A percentile compares a stretch with the other conserved stretches of the same genome.
phyloP scores from a whole-genome alignment of 1,140 invertebrate genomes.

The Drosophila bocki region DNA sequence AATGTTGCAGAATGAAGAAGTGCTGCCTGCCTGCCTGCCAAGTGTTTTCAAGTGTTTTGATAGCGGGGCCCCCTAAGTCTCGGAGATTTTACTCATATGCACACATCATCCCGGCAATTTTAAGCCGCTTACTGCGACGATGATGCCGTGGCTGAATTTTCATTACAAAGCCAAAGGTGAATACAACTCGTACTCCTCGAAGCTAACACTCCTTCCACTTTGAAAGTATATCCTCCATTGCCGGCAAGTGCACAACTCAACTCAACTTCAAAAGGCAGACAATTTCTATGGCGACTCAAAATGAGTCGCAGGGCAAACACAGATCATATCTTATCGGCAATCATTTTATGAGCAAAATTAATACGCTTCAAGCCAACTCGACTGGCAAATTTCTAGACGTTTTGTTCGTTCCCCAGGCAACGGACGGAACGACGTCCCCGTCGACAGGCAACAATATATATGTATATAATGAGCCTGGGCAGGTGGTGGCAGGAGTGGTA shows the following conservation, averaged over 20 bases:
- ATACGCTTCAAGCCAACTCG: constrained; percentile 60
- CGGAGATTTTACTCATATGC: constrained; percentile 45
- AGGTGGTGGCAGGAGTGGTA: constrained; percentile 65
- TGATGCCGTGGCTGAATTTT: constrained; percentile 61
- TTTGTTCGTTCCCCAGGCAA: constrained; percentile 57
- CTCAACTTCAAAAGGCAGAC: constrained; percentile 54
- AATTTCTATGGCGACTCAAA: constrained; percentile 31
- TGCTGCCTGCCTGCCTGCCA: constrained; percentile 7
- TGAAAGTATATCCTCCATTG: constrained; percentile 8
- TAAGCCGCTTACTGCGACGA: constrained; percentile 65
- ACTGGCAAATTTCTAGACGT: constrained; percentile 63
- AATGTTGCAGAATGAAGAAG: constrained; percentile 30
- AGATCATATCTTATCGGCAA: constrained; percentile 82
- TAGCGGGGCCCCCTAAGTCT: constrained; percentile 40
- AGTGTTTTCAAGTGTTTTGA: constrained; percentile 52
- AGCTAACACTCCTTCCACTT: not conserved
- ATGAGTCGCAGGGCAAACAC: constrained; percentile 58
- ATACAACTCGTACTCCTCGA: constrained; percentile 19
- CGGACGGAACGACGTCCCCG: constrained; percentile 16
- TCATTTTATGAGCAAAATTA: constrained; percentile 77
- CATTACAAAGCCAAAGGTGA: constrained; percentile 78
- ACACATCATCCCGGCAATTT: constrained; percentile 60
- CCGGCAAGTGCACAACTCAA: constrained; percentile 41
- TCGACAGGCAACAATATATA: constrained; percentile 55
- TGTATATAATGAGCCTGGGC: constrained; percentile 65